Conservation (phyloP, 2,113 vertebrate genomes). For the Takifugu flavidus region DNA sequence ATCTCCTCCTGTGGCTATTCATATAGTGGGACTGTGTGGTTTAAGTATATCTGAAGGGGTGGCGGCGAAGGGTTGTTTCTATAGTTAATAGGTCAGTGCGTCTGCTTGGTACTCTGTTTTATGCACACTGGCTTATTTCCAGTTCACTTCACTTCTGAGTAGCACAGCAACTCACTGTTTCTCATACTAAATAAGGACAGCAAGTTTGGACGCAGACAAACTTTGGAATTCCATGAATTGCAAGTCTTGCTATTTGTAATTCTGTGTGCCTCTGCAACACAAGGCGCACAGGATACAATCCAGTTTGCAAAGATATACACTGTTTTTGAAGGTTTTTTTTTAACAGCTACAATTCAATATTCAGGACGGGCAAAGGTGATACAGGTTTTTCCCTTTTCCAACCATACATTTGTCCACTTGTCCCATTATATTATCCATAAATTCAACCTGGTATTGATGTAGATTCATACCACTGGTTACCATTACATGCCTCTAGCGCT, state of each 20-base stretch:
- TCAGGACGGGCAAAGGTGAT: too few species aligned
- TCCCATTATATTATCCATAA: too few species aligned
- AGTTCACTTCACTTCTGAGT: constrained; percentile 57
- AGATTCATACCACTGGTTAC: too few species aligned
- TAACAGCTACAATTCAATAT: too few species aligned
- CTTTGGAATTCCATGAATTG: constrained; percentile 39
- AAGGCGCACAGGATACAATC: neutral
- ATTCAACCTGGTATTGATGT: too few species aligned
- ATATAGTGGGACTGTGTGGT: constrained; percentile 1
- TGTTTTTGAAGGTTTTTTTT: too few species aligned
- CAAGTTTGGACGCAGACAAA: constrained; percentile 39
- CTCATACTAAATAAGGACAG: constrained; percentile 57
- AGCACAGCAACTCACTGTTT: constrained; percentile 20
- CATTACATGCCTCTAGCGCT: neutral
- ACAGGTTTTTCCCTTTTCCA: too few species aligned
- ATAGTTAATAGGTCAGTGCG: constrained; percentile 65
- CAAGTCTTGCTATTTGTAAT: constrained; percentile 7
- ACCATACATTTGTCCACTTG: too few species aligned
- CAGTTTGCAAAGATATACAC: neutral
- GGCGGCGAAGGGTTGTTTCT: constrained; percentile 8
- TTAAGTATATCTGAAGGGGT: constrained; percentile 15
- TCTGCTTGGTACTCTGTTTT: constrained; percentile 54
- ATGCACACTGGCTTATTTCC: constrained; percentile 58
- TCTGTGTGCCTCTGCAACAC: neutral
- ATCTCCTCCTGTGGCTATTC: constrained; percentile 23